Evolutionary conservation across 2,113 vertebrate genomes (phyloP), one percentile per base, ranked within the genome.

Genomic region (Eidolon helvum): DNA sequence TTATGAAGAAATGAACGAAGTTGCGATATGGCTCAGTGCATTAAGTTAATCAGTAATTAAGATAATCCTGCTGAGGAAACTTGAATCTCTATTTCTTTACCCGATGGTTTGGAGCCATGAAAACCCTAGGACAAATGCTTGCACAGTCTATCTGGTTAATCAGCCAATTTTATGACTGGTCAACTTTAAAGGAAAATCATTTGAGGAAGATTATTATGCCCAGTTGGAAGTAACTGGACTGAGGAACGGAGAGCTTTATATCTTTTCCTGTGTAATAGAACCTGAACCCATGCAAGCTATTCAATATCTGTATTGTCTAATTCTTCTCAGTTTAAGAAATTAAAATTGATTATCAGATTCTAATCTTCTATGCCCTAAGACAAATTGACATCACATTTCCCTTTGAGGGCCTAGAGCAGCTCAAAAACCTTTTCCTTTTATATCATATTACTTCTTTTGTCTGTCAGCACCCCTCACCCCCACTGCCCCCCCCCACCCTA

Each of bases 131-230:
- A 75, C 57, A 87, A 97, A 55, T 91, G 24, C 50, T 71, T 97
- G 77, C 92, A 91, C 43, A 94, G 85, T 96, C 19, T 6, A 80
- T 97, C 90, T 95, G 66, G 71, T 94, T 97, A 97, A 97, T 96
- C 86, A 97, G 15, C 38, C 90, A 87, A 50, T 92, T 98, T 96
- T 93, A 50, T 87, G 91, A 79, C 94, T 5, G 12, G 80, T 94
- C 90, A 93, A 15, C 48, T 97, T 87, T 93, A 55, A 95, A 98
- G 74, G 87, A 94, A 98, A 97, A 98, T 75, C 74, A 95, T 74
- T 83, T 96, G 83, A 92, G 55, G 59, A 97, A 96, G 78, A 10
- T 97, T 97, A 80, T 95, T 96, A 90, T 74, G 48, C 85, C 53
- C 72, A 59, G 83, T 26, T 95, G 93, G 95, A 95, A 94, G 79